Evolutionary conservation across 2,888 invertebrate species (phyloP), one percentile per base, ranked within the genome.

Genomic region (Craniophora ligustri): DNA sequence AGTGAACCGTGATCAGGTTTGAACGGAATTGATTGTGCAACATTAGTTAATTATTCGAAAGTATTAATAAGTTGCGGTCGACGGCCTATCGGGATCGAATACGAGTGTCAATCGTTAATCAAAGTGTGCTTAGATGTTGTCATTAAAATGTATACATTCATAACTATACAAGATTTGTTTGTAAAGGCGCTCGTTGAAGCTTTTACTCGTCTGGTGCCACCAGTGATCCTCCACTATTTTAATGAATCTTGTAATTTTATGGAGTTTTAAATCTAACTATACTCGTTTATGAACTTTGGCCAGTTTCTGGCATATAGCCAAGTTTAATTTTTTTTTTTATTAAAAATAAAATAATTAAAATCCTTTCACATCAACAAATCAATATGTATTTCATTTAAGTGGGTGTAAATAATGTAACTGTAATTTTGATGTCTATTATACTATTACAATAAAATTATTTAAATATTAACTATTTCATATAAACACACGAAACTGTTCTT

Each of bases 11-110:
- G 60, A 74, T 59, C 58, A 67, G 78, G 75, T 75, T 69, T 67
- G 65, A 72, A 79, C 72, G 72, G 71, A 79, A 81, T 79, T 73
- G 68, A 78, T 74, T 63, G 62, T 53, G 59, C 69, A 69, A 75
- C 56, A 70, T 72, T 69, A 72, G 58, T 78, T 78, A 82, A 75
- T 81, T 83, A 82, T 81, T 81, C 59, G 67, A 82, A 85, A 86
- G 86, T 88, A 87, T 87, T 88, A 87, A 79, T 80, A 76, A 73
- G 75, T 78, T 78, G 75, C 75, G 74, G 70, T 74, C 78, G 75
- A 77, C 67, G 81, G 78, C 80, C 79, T 81, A 69, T 73, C 70
- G 62, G 71, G 70, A 79, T 81, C 77, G 79, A 82, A 78, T 75
- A 72, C 76, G 78, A 67, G 47, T 67, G 61, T 63, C 57, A 47